Conservation (phyloP, 2,113 vertebrate genomes). For the Spermophilus dauricus region DNA sequence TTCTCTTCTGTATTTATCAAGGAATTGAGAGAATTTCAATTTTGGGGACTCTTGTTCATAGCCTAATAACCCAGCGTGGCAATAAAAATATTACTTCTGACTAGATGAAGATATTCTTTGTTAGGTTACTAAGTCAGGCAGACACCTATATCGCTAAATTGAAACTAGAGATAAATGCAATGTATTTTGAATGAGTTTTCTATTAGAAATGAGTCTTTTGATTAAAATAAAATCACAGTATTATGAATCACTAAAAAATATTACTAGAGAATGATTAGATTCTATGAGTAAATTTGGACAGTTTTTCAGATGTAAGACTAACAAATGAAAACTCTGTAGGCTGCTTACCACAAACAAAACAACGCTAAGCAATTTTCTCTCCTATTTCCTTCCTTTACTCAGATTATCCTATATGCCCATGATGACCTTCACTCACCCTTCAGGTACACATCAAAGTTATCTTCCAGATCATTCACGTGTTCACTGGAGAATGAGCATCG, state of each 20-base stretch:
- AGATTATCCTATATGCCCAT: background rate
- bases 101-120: background rate
- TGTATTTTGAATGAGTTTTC: background rate
- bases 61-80: background rate
- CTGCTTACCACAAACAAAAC: background rate
- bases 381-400: background rate
- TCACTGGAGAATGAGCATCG: background rate
- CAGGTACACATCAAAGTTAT: background rate
- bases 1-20: background rate
- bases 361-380: background rate
- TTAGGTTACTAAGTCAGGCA: background rate
- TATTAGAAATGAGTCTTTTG: constrained; percentile 12
- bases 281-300: background rate
- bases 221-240: background rate
- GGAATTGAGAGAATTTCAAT: constrained; percentile 1
- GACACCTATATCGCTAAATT: background rate
- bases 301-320: background rate
- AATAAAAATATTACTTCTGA: constrained; percentile 19
- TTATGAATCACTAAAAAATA: background rate
- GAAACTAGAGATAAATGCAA: background rate
- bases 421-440: background rate
- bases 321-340: background rate
- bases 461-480: background rate
- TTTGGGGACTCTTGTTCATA: background rate
- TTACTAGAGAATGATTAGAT: background rate